These are phyloP conservation scores for Phortica okadai DNA, from an alignment of 2,888 invertebrate genomes.

Conservation along the genomic window DNA sequence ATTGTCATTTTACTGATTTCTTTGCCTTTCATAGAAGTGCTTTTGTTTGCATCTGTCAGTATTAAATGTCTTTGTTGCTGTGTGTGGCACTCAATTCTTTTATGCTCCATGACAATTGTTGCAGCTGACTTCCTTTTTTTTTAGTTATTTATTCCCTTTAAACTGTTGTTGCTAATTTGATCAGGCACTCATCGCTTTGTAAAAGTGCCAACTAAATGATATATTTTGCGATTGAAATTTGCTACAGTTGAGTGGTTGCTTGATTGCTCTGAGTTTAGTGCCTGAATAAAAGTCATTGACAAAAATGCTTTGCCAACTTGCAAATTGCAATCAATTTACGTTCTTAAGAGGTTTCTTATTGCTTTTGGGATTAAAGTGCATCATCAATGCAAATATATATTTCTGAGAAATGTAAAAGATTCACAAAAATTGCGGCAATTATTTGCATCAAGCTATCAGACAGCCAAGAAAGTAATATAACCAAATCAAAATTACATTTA, in stretches of 20 bases:
- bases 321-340: too few relatives aligned
- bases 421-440: conserved; percentile 5
- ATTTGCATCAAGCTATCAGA: not conserved
- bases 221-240: too few relatives aligned
- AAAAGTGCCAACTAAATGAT: too few relatives aligned
- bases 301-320: too few relatives aligned
- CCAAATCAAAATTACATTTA: not conserved
- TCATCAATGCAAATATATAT: too few relatives aligned
- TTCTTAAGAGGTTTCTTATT: too few relatives aligned
- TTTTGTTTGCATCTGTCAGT: not conserved
- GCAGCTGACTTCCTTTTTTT: not conserved
- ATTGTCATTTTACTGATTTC: not conserved
- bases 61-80: not conserved
- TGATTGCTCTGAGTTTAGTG: too few relatives aligned
- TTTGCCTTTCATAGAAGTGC: not conserved
- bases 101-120: not conserved
- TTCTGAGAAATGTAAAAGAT: not conserved
- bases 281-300: too few relatives aligned
- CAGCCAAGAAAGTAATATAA: not conserved
- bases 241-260: too few relatives aligned
- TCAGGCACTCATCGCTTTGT: not conserved
- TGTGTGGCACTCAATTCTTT: not conserved
- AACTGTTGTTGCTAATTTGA: not conserved
- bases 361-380: too few relatives aligned
- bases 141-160: too few relatives aligned